phyloP scores from a whole-genome alignment of 2,113 vertebrate genomes.

The Lathamus discolor region DNA sequence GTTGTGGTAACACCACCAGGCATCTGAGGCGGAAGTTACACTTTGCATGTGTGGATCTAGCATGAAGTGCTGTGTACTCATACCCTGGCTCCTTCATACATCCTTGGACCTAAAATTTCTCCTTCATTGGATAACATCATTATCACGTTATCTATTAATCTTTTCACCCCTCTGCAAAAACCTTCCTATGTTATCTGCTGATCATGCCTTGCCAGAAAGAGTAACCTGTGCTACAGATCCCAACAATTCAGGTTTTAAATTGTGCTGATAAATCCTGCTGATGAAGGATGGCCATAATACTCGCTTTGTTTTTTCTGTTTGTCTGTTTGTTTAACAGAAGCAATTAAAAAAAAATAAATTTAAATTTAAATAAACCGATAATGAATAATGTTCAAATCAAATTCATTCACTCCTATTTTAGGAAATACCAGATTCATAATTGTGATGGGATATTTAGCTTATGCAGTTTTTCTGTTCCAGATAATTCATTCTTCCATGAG shows the following conservation, averaged over 20 bases:
- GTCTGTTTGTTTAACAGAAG: neutral
- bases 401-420: neutral
- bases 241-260: neutral
- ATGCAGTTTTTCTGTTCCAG: neutral
- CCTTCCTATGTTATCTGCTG: neutral
- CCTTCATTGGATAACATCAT: neutral
- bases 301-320: neutral
- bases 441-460: neutral
- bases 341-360: neutral
- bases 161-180: neutral
- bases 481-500: neutral
- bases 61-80: neutral
- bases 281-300: neutral
- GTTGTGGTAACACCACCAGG: neutral
- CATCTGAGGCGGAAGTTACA: rapidly evolving
- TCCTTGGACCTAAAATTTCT: neutral
- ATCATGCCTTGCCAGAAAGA: neutral
- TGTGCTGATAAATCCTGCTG: neutral
- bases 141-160: rapidly evolving
- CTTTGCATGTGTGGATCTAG: neutral
- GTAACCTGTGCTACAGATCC: neutral
- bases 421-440: neutral
- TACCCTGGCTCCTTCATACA: neutral
- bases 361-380: neutral
- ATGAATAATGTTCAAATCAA: neutral